These are phyloP conservation scores for Linnaemya tessellans DNA, from an alignment of 2,888 invertebrate species.

Conservation along the genomic window DNA sequence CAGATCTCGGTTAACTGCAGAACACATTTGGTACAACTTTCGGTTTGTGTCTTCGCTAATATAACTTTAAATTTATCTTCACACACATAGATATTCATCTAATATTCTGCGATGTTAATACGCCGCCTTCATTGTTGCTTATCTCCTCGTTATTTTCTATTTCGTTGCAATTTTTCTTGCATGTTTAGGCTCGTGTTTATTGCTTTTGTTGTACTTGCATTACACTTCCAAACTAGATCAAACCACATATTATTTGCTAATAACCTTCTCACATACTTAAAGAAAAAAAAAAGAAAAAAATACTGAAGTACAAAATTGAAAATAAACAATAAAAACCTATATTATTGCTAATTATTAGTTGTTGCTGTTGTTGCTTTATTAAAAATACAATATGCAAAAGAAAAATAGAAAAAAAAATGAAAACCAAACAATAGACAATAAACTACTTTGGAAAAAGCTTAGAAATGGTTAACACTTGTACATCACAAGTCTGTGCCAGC, in stretches of 20 bases:
- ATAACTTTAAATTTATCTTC: no score
- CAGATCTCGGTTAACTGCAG: no score
- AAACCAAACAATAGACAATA: constrained; percentile 26
- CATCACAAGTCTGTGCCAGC: constrained; percentile 29
- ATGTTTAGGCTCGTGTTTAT: constrained; percentile 4
- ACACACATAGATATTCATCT: no score
- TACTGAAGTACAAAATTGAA: constrained; percentile 43
- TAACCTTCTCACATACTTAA: constrained; percentile 56
- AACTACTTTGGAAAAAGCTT: constrained; percentile 46
- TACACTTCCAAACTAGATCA: constrained; percentile 53
- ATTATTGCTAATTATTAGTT: constrained; percentile 53
- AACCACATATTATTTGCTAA: constrained; percentile 67
- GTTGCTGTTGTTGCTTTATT: constrained; percentile 22
- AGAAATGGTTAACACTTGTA: constrained; percentile 60
- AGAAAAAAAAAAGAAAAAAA: constrained; percentile 32
- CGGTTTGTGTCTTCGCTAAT: no score
- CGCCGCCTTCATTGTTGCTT: constrained; percentile 9
- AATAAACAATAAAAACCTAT: constrained; percentile 41
- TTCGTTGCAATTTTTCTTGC: constrained; percentile 14
- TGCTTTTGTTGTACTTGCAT: constrained; percentile 16
- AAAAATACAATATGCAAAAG: constrained; percentile 6
- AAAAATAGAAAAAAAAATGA: neutral
- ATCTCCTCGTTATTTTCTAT: constrained; percentile 5
- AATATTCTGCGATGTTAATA: constrained; percentile 16
- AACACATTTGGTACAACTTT: no score